These are phyloP conservation scores for Caenorhabditis latens DNA, from an alignment of 1,140 invertebrate species.

Conservation along the genomic window DNA sequence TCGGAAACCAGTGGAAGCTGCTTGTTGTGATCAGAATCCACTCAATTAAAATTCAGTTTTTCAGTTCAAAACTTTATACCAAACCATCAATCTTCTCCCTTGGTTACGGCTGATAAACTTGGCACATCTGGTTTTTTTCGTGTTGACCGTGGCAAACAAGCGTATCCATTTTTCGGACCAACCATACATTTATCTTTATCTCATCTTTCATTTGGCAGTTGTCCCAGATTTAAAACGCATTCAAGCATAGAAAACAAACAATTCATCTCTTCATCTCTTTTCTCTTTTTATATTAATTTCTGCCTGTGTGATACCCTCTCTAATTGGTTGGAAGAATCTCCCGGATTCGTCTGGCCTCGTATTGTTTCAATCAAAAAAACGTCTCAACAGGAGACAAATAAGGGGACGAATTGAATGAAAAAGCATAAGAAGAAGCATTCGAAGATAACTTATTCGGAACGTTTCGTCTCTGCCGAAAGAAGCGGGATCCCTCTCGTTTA, in stretches of 20 bases:
- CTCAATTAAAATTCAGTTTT: too few species aligned
- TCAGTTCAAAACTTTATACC: too few species aligned
- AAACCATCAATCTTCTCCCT: not conserved
- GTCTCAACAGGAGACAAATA: slow-evolving; percentile 27
- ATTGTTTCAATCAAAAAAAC: slow-evolving; percentile 33
- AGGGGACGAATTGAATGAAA: not conserved
- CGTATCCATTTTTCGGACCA: not conserved
- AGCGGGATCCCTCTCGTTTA: slow-evolving; percentile 15
- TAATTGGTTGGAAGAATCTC: not conserved
- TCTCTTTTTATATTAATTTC: not conserved
- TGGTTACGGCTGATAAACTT: slow-evolving; percentile 5
- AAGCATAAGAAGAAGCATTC: slow-evolving; percentile 8
- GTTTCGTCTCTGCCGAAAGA: not conserved
- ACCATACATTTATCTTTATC: not conserved
- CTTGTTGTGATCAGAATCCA: too few species aligned
- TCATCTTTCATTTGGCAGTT: slow-evolving; percentile 1
- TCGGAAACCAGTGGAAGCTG: too few species aligned
- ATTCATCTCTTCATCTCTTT: not conserved
- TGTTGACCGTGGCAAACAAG: slow-evolving; percentile 8
- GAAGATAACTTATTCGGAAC: slow-evolving; percentile 41
- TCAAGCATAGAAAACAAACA: slow-evolving; percentile 41
- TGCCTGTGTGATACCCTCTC: not conserved
- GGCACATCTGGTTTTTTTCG: not conserved
- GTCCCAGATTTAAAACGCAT: slow-evolving; percentile 32
- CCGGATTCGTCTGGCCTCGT: not conserved